phyloP scores from a whole-genome alignment of 1,140 invertebrate genomes.

The Tetramorium alpestre region DNA sequence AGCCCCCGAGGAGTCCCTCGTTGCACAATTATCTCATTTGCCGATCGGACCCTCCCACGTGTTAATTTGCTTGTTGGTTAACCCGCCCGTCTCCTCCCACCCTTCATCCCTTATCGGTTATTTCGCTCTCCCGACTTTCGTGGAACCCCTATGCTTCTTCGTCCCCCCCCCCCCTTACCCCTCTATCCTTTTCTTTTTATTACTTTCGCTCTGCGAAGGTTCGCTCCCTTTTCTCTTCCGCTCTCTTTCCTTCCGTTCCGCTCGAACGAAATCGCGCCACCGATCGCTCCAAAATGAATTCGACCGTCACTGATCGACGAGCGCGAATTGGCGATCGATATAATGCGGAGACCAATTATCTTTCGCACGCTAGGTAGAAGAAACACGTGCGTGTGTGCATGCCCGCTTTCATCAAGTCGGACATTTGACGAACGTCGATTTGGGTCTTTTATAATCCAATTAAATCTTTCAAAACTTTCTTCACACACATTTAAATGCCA shows the following conservation, averaged over 20 bases:
- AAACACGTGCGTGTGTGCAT: background rate
- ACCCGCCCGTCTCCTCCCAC: constrained; percentile 58
- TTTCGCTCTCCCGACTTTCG: constrained; percentile 75
- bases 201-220: background rate
- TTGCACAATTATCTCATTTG: constrained; percentile 82
- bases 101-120: constrained; percentile 73
- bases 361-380: background rate
- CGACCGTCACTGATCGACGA: constrained; percentile 19
- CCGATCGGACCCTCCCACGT: constrained; percentile 72
- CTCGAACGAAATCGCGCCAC: constrained; percentile 3
- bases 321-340: constrained; percentile 10
- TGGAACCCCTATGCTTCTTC: constrained; percentile 48
- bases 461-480: background rate
- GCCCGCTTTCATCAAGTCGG: background rate
- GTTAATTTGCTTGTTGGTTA: constrained; percentile 86
- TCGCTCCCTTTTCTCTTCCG: background rate
- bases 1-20: constrained; percentile 54
- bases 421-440: background rate
- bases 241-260: background rate
- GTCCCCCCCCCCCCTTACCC: no score
- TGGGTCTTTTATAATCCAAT: background rate
- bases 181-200: background rate
- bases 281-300: constrained; percentile 53
- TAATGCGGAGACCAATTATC: constrained; percentile 24
- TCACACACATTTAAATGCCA: background rate